Percentiles rank a stretch among this genome's conserved stretches.
Conservation (phyloP, 2,113 vertebrate genomes). For the Mobula hypostoma region DNA sequence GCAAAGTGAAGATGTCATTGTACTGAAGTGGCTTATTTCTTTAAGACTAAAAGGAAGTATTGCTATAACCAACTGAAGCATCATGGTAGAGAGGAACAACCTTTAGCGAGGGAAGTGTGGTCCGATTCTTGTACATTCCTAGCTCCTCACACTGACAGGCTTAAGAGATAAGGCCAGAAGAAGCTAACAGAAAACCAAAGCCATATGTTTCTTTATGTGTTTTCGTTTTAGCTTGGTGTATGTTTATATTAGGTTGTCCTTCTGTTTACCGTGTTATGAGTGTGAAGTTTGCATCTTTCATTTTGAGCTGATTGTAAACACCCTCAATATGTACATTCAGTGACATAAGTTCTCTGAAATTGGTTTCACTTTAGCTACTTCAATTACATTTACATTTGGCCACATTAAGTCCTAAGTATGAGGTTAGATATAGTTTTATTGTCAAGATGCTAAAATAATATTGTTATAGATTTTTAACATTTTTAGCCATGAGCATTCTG, state of each 20-base stretch:
- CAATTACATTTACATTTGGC: too few species aligned
- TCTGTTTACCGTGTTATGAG: not conserved
- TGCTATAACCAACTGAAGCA: not conserved
- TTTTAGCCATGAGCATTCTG: too few species aligned
- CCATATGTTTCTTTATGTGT: not conserved
- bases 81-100: not conserved
- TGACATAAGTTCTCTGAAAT: too few species aligned
- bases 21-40: too few species aligned
- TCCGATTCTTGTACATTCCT: not conserved
- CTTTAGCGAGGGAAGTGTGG: not conserved
- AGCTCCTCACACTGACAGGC: not conserved
- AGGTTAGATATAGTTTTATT: too few species aligned
- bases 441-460: too few species aligned
- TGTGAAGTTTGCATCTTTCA: not conserved
- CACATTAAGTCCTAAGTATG: too few species aligned
- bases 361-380: too few species aligned
- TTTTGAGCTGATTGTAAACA: too few species aligned
- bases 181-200: not conserved
- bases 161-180: not conserved
- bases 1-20: too few species aligned
- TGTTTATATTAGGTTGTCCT: not conserved
- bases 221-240: not conserved
- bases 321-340: too few species aligned
- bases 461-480: too few species aligned
- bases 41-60: not conserved